Evolutionary conservation across 2,797 vertebrate genomes (phyloP).

Genomic region (Platalea minor): DNA sequence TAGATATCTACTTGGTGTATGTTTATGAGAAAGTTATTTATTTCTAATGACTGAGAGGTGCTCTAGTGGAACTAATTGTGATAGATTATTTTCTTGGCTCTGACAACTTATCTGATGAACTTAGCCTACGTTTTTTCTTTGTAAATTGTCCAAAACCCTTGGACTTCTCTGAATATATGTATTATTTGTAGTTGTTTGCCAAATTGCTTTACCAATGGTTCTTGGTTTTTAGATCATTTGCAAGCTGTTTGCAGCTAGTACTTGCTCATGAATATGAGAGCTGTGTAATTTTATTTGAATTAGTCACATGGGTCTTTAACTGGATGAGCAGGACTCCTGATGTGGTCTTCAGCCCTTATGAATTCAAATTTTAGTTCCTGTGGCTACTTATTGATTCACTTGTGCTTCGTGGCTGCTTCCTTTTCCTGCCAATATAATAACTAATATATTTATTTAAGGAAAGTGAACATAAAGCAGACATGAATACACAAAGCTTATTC

Average conservation of each 20-base stretch:
- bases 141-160: neutral
- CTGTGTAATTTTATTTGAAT: neutral
- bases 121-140: neutral
- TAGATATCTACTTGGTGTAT: conserved; percentile 51
- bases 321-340: neutral
- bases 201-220: neutral
- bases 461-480: neutral
- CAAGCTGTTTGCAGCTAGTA: neutral
- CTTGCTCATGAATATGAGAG: neutral
- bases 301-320: neutral
- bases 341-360: neutral
- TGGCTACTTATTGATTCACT: neutral
- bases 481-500: neutral
- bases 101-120: conserved; percentile 31
- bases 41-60: conserved; percentile 64
- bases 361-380: neutral
- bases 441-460: neutral
- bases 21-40: conserved; percentile 63
- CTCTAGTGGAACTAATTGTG: conserved; percentile 68
- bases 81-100: conserved; percentile 52
- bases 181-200: conserved; percentile 20
- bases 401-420: neutral
- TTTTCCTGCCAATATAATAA: neutral
- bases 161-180: neutral
- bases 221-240: neutral